Evolutionary conservation across 37 sponge, comb jelly and placozoan species (phyloP).

Genomic region (Agelas oroides): DNA sequence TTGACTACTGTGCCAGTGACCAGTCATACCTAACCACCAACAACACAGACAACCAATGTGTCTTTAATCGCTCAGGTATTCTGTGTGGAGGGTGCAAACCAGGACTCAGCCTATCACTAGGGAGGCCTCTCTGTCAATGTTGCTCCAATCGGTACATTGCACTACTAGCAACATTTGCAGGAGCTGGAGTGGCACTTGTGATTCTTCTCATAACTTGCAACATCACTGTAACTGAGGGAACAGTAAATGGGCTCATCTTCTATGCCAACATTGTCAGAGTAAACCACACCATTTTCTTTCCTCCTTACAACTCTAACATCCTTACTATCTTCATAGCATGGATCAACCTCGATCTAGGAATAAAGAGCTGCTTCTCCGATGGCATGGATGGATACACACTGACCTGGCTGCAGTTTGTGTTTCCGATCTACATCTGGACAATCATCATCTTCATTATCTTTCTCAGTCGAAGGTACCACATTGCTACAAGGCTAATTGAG

Average conservation of each 20-base stretch:
- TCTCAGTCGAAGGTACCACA: slow-evolving; percentile 11
- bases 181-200: not conserved
- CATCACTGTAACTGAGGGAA: too few species aligned
- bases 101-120: not conserved
- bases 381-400: too few species aligned
- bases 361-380: too few species aligned
- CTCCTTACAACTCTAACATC: too few species aligned
- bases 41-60: not conserved
- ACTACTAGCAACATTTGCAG: not conserved
- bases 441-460: slow-evolving; percentile 16
- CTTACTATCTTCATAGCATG: too few species aligned
- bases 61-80: not conserved
- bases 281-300: too few species aligned
- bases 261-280: too few species aligned
- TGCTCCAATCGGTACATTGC: not conserved
- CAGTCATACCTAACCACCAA: not conserved
- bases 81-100: slow-evolving; percentile 14
- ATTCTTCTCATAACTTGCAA: too few species aligned
- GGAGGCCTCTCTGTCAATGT: not conserved
- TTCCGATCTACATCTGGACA: too few species aligned
- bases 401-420: too few species aligned
- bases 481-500: slow-evolving; percentile 6
- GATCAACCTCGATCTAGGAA: too few species aligned
- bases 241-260: too few species aligned
- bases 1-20: slow-evolving; percentile 2